Evolutionary conservation across 2,888 invertebrate species (phyloP).

Genomic region (Eupithecia subumbrata): DNA sequence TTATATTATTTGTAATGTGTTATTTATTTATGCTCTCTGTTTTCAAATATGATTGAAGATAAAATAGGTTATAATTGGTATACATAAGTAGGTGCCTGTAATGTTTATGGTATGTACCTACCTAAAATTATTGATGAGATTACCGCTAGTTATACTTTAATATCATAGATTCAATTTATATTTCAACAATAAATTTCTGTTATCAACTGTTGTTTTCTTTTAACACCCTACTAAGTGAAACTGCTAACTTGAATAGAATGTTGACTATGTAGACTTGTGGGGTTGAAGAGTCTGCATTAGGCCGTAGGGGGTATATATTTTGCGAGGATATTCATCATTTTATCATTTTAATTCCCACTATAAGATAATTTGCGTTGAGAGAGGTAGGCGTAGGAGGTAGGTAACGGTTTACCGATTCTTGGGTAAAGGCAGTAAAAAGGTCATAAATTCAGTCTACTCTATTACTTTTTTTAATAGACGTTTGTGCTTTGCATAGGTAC

Average conservation of each 20-base stretch:
- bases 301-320: no score
- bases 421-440: no score
- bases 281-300: no score
- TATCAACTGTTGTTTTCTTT: slow-evolving; percentile 8
- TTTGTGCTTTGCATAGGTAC: no score
- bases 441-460: no score
- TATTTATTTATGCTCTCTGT: slow-evolving; percentile 26
- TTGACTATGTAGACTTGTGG: no score
- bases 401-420: no score
- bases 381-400: no score
- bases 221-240: not conserved
- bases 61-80: not conserved
- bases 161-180: slow-evolving; percentile 31
- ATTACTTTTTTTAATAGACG: no score
- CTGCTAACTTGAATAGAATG: not conserved
- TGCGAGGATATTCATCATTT: no score
- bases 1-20: slow-evolving; percentile 26
- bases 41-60: slow-evolving; percentile 17
- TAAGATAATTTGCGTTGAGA: no score
- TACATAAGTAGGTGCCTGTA: not conserved
- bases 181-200: slow-evolving; percentile 37
- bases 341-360: no score
- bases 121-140: slow-evolving; percentile 35
- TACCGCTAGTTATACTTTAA: slow-evolving; percentile 18
- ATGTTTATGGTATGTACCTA: slow-evolving; percentile 8